Percentiles rank a stretch among this genome's conserved stretches.
Conservation (phyloP, 2,113 vertebrate species). For the Porphyrio hochstetteri region DNA sequence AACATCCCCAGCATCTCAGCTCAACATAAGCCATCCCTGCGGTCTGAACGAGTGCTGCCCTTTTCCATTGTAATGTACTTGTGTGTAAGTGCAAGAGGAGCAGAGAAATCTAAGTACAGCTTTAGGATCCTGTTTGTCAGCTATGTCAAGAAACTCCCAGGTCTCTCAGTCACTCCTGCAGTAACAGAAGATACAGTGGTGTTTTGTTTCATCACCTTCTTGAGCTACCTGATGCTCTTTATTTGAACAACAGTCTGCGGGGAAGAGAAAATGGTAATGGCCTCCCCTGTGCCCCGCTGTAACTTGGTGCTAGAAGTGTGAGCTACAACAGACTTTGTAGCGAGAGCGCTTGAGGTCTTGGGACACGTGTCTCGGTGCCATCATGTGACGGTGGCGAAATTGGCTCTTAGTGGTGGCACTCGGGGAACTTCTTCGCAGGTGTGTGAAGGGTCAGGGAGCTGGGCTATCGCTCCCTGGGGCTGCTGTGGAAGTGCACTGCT, state of each 20-base stretch:
- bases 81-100: not conserved
- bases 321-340: not conserved
- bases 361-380: not conserved
- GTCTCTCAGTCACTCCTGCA: not conserved
- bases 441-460: not conserved
- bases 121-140: not conserved
- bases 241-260: not conserved
- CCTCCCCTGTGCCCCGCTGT: fast-evolving
- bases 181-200: not conserved
- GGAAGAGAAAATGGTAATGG: fast-evolving
- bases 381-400: not conserved
- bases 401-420: not conserved
- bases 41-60: not conserved
- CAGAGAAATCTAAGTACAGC: not conserved
- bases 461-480: not conserved
- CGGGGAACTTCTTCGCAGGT: fast-evolving
- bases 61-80: not conserved
- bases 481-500: not conserved
- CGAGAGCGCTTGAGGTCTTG: not conserved
- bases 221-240: not conserved
- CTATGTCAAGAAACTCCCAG: fast-evolving
- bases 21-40: not conserved
- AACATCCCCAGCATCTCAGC: not conserved
- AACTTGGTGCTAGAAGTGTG: not conserved
- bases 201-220: not conserved